Conservation (phyloP, 2,888 invertebrate species). For the Tetragonisca angustula region DNA sequence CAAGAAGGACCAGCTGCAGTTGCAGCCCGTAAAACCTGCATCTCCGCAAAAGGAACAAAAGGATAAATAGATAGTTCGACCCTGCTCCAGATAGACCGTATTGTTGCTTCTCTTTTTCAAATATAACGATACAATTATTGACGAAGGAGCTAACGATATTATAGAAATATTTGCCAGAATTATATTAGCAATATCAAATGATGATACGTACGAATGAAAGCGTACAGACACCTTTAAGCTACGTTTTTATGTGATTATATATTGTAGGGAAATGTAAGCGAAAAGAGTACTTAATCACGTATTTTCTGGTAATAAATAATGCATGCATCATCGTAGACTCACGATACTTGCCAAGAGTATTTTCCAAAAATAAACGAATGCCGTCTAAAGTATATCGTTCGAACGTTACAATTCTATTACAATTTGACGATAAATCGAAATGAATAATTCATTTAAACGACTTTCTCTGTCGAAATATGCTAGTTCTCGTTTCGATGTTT, state of each 20-base stretch:
- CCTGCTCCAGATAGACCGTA: no score
- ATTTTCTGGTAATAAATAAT: background rate
- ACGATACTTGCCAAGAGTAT: background rate
- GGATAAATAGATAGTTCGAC: background rate
- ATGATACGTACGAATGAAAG: background rate
- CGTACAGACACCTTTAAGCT: background rate
- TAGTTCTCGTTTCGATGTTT: background rate
- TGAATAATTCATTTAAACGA: background rate
- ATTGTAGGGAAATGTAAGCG: background rate
- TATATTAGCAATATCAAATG: background rate
- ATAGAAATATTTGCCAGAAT: background rate
- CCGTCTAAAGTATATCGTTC: background rate
- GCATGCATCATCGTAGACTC: background rate
- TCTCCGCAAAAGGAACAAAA: no score
- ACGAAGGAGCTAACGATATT: background rate
- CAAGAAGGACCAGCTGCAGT: conserved; percentile 27
- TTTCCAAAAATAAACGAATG: background rate
- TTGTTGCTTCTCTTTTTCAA: no score
- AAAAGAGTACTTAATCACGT: background rate
- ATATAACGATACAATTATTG: no score
- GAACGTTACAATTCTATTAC: background rate
- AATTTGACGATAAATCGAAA: background rate
- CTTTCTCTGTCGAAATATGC: background rate
- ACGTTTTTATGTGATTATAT: background rate
- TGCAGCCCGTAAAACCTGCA: conserved; percentile 28